Evolutionary conservation across 2,888 invertebrate genomes (phyloP).

Genomic region (Clistopyga incitator): DNA sequence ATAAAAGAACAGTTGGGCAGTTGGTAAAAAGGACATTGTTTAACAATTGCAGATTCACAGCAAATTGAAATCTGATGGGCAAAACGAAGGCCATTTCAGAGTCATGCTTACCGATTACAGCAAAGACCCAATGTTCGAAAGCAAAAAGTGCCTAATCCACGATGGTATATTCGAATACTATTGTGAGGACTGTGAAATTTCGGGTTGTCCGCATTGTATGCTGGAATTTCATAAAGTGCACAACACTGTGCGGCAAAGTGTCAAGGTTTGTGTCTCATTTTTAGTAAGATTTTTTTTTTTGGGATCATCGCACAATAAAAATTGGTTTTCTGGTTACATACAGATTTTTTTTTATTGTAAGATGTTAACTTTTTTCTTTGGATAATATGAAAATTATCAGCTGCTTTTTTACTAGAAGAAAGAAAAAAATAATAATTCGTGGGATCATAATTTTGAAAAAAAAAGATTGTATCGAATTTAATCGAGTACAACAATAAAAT

Average conservation of each 20-base stretch:
- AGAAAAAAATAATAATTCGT: too few species aligned
- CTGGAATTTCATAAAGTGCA: constrained; percentile 82
- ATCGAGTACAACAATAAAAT: too few species aligned
- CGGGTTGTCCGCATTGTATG: constrained; percentile 84
- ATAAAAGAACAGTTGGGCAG: not conserved
- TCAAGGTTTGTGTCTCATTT: constrained; percentile 79
- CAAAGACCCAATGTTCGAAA: constrained; percentile 21
- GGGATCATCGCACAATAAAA: too few species aligned
- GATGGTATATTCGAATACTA: constrained; percentile 79
- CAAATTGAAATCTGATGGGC: constrained; percentile 68
- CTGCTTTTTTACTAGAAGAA: too few species aligned
- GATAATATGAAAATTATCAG: too few species aligned
- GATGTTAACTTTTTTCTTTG: too few species aligned
- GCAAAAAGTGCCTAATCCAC: constrained; percentile 73
- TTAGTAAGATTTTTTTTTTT: not conserved
- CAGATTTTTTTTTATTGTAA: too few species aligned
- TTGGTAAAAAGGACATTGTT: constrained; percentile 17
- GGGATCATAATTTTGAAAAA: too few species aligned
- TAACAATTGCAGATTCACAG: constrained; percentile 79
- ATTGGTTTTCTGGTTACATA: too few species aligned
- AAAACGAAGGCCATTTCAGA: constrained; percentile 77
- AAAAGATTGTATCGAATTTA: too few species aligned
- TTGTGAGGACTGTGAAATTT: constrained; percentile 82
- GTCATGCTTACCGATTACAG: constrained; percentile 51
- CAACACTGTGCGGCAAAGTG: constrained; percentile 71